Percentiles rank a stretch among this genome's conserved stretches.
phyloP scores from a whole-genome alignment of 2,888 invertebrate genomes.

The Antheraea assamensis region DNA sequence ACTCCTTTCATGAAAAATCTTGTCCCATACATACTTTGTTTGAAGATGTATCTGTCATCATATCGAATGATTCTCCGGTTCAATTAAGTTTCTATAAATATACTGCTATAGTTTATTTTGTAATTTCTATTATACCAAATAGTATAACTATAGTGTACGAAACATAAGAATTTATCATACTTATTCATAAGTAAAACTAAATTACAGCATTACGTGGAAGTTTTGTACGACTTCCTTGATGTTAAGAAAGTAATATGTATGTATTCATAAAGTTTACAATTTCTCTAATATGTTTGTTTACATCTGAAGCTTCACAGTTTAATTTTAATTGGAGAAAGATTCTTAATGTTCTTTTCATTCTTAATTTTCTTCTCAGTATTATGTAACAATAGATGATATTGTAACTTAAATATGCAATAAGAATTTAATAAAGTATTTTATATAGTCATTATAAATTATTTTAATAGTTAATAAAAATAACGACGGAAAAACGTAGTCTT shows the following conservation, averaged over 20 bases:
- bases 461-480: neutral
- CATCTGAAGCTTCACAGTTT: neutral
- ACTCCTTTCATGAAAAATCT: too few species aligned
- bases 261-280: constrained; percentile 47
- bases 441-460: neutral
- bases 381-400: constrained; percentile 2
- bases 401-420: neutral
- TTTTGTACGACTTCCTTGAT: constrained; percentile 28
- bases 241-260: constrained; percentile 26
- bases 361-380: neutral
- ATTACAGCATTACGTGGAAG: constrained; percentile 26
- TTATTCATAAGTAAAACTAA: constrained; percentile 24
- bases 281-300: constrained; percentile 45
- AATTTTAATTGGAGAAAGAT: neutral
- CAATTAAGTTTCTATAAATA: too few species aligned
- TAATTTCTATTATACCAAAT: too few species aligned
- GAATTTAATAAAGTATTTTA: neutral
- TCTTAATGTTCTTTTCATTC: too few species aligned
- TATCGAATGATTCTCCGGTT: too few species aligned
- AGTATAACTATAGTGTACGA: too few species aligned
- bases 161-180: too few species aligned
- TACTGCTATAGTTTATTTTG: too few species aligned
- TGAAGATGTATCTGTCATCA: too few species aligned
- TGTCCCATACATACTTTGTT: too few species aligned
- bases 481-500: neutral